These are phyloP conservation scores for Cyrtorhinus lividipennis DNA, from an alignment of 1,140 invertebrate species.

Conservation along the genomic window DNA sequence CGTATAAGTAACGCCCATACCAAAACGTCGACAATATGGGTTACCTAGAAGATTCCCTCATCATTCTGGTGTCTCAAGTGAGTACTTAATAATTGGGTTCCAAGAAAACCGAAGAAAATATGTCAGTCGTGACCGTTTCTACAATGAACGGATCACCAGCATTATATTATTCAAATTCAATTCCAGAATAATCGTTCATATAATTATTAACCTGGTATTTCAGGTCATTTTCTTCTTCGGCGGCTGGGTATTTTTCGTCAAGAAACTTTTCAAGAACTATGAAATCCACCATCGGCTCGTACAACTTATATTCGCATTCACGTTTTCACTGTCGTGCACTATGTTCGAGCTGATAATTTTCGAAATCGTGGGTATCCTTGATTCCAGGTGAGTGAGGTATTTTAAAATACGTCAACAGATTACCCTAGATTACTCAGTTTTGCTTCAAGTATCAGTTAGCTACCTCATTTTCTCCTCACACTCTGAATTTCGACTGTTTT, in stretches of 20 bases:
- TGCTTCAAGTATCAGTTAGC: no score
- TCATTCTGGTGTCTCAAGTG: constrained; percentile 18
- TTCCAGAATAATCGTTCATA: not conserved
- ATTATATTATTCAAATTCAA: not conserved
- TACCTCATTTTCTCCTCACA: no score
- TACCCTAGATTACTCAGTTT: no score
- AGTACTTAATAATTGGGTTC: not conserved
- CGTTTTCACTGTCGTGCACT: constrained; percentile 93
- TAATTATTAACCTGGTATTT: constrained; percentile 28
- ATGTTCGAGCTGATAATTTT: constrained; percentile 99
- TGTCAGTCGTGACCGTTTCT: not conserved
- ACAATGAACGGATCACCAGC: not conserved
- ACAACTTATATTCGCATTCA: constrained; percentile 91
- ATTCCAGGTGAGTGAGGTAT: constrained; percentile 43
- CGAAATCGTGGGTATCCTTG: constrained; percentile 90
- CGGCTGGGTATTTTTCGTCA: constrained; percentile 98
- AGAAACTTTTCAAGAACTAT: constrained; percentile 95
- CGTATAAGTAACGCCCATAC: no score
- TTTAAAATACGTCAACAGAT: no score
- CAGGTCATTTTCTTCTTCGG: constrained; percentile 89
- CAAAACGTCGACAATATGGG: no score
- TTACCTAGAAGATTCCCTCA: constrained; percentile 16
- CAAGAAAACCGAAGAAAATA: not conserved
- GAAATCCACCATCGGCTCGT: constrained; percentile 91
- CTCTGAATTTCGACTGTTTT: not conserved